Percentiles rank a stretch among this genome's conserved stretches.
These are phyloP conservation scores for Drosophila carrolli DNA, from an alignment of 1,140 invertebrate genomes.

Conservation along the genomic window DNA sequence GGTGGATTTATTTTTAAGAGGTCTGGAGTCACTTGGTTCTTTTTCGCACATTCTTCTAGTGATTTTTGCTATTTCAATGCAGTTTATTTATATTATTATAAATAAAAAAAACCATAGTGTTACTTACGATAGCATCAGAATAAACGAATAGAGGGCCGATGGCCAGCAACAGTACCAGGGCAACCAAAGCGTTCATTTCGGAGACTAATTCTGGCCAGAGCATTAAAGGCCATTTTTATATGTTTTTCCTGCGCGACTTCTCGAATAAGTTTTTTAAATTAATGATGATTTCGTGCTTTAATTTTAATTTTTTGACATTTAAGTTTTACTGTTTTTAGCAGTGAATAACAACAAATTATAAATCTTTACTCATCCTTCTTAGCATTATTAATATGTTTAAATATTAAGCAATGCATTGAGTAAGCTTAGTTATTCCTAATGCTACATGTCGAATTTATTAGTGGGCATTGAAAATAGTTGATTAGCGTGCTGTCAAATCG, in stretches of 20 bases:
- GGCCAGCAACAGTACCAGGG: not conserved
- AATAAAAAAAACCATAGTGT: not conserved
- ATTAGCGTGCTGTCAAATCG: conserved; percentile 50
- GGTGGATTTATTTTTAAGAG: not conserved
- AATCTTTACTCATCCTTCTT: too few relatives aligned
- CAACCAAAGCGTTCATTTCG: not conserved
- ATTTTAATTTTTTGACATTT: not conserved
- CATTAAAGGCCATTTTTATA: not conserved
- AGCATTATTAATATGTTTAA: not conserved
- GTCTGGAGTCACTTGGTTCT: not conserved
- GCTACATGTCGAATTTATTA: conserved; percentile 73
- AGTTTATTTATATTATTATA: not conserved
- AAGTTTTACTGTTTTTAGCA: too few relatives aligned
- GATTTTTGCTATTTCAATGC: not conserved
- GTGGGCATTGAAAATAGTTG: conserved; percentile 63
- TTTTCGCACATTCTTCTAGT: not conserved
- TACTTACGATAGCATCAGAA: not conserved
- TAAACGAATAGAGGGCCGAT: not conserved
- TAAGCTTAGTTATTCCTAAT: not conserved
- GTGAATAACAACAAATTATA: too few relatives aligned
- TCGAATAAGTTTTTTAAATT: not conserved
- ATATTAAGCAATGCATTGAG: not conserved
- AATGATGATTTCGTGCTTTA: not conserved
- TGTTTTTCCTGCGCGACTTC: not conserved
- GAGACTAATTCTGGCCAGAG: not conserved